Evolutionary conservation across 2,797 vertebrate species (phyloP).

Genomic region (Lepilemur ruficaudatus): DNA sequence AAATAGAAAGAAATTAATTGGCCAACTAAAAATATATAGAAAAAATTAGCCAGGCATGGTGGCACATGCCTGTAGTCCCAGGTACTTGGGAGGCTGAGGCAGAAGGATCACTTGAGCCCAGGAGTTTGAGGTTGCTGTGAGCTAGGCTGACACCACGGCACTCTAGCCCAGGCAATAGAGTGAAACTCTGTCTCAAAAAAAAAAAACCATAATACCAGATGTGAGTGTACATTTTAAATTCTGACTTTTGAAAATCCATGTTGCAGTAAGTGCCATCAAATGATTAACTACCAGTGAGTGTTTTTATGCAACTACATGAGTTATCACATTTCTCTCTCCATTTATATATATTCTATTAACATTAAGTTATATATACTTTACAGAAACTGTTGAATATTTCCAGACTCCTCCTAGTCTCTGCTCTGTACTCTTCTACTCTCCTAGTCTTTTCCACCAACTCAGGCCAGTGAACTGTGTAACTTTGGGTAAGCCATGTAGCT

Average conservation of each 20-base stretch:
- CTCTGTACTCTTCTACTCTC: background rate
- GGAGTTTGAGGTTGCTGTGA: too few relatives aligned
- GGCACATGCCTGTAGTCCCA: too few relatives aligned
- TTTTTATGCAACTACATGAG: background rate
- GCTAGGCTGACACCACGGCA: too few relatives aligned
- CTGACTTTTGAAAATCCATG: constrained; percentile 17
- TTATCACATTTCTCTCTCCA: background rate
- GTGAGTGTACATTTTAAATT: background rate
- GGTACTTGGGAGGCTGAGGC: too few relatives aligned
- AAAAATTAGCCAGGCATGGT: too few relatives aligned
- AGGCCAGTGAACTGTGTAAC: background rate
- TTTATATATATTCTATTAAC: background rate
- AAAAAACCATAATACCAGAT: background rate
- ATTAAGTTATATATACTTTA: background rate
- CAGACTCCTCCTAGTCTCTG: background rate
- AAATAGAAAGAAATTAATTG: too few relatives aligned
- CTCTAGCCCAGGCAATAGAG: too few relatives aligned
- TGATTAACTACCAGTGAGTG: background rate
- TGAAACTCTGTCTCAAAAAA: too few relatives aligned
- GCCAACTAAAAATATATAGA: too few relatives aligned
- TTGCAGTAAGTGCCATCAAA: background rate
- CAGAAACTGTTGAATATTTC: background rate
- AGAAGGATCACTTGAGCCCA: too few relatives aligned
- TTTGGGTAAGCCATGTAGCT: background rate
- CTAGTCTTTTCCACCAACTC: background rate